phyloP scores from a whole-genome alignment of 37 sponge, comb jelly and placozoan genomes.

The Diacarnus erythraeanus region DNA sequence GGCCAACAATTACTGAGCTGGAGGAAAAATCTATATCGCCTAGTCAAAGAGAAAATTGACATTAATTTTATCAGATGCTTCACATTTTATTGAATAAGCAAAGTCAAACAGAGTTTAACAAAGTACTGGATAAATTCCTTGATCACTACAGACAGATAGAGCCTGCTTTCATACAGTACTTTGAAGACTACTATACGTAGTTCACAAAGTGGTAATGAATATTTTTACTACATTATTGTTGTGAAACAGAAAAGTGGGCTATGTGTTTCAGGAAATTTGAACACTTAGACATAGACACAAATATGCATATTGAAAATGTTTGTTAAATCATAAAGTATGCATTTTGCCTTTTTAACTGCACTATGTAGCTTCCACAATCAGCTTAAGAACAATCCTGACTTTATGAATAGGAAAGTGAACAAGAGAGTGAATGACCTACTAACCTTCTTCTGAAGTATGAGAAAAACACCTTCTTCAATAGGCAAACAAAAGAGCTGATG shows the following conservation, averaged over 20 bases:
- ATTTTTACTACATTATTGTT: too few species aligned
- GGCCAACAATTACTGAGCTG: too few species aligned
- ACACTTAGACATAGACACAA: background rate
- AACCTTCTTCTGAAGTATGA: too few species aligned
- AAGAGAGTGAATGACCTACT: too few species aligned
- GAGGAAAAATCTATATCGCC: background rate
- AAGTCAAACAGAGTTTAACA: background rate
- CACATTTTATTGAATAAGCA: background rate
- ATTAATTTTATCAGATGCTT: slow-evolving; percentile 2
- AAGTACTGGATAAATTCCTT: background rate
- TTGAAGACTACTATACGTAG: background rate
- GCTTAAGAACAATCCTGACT: too few species aligned
- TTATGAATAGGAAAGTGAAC: too few species aligned
- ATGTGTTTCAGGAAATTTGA: background rate
- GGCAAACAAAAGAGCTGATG: too few species aligned
- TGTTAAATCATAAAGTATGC: background rate
- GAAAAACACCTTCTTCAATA: too few species aligned
- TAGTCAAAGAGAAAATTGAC: background rate
- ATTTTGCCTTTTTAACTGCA: too few species aligned
- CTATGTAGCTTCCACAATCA: too few species aligned
- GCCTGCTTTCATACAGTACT: background rate
- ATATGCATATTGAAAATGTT: background rate
- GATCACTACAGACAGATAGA: background rate
- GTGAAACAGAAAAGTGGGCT: background rate
- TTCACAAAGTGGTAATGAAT: background rate